Conservation (phyloP, 2,797 vertebrate genomes). For the Chiroxiphia lanceolata region DNA sequence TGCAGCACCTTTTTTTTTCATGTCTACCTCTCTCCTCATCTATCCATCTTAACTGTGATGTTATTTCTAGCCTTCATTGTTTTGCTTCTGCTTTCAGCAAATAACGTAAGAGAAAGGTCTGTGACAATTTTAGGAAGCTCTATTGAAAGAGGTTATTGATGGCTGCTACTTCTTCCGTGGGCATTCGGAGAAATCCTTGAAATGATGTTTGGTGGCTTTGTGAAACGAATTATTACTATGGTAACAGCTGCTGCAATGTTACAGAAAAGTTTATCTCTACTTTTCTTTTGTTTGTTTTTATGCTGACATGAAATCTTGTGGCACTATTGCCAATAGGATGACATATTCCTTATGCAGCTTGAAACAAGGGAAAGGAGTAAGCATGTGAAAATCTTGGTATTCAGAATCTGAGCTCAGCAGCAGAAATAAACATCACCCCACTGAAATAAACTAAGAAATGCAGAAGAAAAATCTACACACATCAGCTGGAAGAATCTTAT, state of each 20-base stretch:
- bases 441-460: neutral
- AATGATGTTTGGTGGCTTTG: neutral
- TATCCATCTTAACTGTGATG: neutral
- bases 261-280: constrained; percentile 1
- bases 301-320: neutral
- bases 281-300: neutral
- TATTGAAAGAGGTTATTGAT: constrained; percentile 1
- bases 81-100: constrained; percentile 29
- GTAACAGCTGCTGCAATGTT: constrained; percentile 47
- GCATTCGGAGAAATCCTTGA: constrained; percentile 59
- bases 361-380: neutral
- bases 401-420: neutral
- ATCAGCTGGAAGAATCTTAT: neutral
- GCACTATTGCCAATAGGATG: neutral
- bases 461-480: neutral
- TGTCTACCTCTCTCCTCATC: neutral
- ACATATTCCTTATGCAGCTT: neutral
- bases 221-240: constrained; percentile 45
- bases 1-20: neutral
- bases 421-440: neutral
- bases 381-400: neutral
- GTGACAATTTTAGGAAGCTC: constrained; percentile 23
- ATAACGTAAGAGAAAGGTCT: constrained; percentile 1
- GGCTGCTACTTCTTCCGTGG: neutral
- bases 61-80: constrained; percentile 5